phyloP scores from a whole-genome alignment of 2,888 invertebrate species.

The Baccha elongata region DNA sequence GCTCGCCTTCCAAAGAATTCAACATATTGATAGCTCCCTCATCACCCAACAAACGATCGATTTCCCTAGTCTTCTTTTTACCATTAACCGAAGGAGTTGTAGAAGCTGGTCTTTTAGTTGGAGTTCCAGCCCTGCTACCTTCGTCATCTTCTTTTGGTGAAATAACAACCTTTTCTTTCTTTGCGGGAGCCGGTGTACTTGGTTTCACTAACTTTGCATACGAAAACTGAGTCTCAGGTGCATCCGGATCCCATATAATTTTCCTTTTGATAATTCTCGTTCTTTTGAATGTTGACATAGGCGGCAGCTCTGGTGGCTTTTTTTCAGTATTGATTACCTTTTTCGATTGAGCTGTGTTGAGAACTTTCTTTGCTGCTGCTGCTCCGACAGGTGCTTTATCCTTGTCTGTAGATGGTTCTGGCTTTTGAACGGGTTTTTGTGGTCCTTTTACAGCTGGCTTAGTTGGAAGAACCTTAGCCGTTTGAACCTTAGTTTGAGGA shows the following conservation, averaged over 20 bases:
- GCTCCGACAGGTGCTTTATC: too few relatives aligned
- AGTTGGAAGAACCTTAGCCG: background rate
- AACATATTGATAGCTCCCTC: constrained; percentile 94
- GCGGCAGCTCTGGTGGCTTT: constrained; percentile 32
- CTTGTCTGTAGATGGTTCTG: background rate
- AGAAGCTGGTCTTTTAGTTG: constrained; percentile 31
- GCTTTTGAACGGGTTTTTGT: constrained; percentile 33
- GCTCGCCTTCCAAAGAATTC: constrained; percentile 87
- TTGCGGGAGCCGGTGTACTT: constrained; percentile 53
- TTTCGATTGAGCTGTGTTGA: constrained; percentile 22
- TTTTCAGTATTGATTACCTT: constrained; percentile 55
- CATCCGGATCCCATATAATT: constrained; percentile 88
- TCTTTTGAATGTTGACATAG: constrained; percentile 77
- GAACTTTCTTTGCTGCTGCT: constrained; percentile 1
- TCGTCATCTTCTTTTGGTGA: constrained; percentile 28
- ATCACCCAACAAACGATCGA: constrained; percentile 90
- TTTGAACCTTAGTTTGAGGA: too few relatives aligned
- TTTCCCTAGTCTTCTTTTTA: constrained; percentile 86
- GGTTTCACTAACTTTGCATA: constrained; percentile 81
- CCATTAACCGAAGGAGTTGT: constrained; percentile 50
- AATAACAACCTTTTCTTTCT: constrained; percentile 62
- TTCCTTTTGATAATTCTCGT: constrained; percentile 87
- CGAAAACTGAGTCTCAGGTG: constrained; percentile 80
- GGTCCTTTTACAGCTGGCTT: background rate
- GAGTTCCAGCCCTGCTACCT: constrained; percentile 10